phyloP scores from a whole-genome alignment of 2,888 invertebrate species.

The Aethes cnicana region DNA sequence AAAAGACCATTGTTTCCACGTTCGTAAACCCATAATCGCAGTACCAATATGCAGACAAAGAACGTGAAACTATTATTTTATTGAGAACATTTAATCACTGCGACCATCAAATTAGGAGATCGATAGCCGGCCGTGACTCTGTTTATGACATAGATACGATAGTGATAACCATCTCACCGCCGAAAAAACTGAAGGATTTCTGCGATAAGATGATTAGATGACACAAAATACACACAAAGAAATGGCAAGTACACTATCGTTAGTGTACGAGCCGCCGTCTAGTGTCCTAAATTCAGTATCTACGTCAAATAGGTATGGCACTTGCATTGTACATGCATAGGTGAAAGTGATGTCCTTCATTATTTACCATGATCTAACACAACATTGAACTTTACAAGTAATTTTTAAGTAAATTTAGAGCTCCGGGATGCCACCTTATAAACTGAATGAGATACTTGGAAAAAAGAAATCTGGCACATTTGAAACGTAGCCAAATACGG shows the following conservation, averaged over 20 bases:
- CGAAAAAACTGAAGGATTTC: constrained; percentile 68
- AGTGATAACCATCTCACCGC: constrained; percentile 47
- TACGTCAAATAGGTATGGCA: constrained; percentile 33
- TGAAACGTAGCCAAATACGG: constrained; percentile 58
- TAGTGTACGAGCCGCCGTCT: constrained; percentile 29
- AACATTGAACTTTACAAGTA: too few relatives aligned
- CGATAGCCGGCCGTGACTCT: constrained; percentile 79
- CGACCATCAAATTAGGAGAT: constrained; percentile 78
- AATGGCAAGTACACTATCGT: constrained; percentile 24
- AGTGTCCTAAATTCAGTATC: constrained; percentile 47
- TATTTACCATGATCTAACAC: too few relatives aligned
- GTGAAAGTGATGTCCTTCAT: too few relatives aligned
- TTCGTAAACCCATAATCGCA: background rate
- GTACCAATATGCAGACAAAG: too few relatives aligned
- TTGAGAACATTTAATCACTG: constrained; percentile 1
- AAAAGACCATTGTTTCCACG: constrained; percentile 4
- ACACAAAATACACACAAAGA: constrained; percentile 52
- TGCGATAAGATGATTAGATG: constrained; percentile 73
- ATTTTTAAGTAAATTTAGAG: constrained; percentile 10
- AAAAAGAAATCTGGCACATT: constrained; percentile 49
- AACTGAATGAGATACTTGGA: constrained; percentile 37
- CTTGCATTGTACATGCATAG: constrained; percentile 44
- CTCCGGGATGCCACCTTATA: constrained; percentile 29
- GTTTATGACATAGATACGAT: constrained; percentile 55
- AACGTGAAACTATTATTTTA: too few relatives aligned